Evolutionary conservation across 2,888 invertebrate species (phyloP).

Genomic region (Tillus elongatus): DNA sequence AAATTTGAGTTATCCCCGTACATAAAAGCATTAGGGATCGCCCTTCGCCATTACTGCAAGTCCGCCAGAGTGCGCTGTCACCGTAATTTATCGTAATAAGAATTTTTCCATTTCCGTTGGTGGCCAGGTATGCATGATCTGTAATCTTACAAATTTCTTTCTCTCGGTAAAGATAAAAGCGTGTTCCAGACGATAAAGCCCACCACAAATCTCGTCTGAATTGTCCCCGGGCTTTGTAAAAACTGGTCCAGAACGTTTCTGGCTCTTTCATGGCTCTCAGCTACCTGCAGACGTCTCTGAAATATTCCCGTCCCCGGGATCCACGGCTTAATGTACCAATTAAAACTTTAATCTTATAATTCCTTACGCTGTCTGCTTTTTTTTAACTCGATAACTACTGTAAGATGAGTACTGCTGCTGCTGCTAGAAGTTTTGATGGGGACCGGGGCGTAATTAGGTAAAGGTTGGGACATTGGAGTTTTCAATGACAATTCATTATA

Average conservation of each 20-base stretch:
- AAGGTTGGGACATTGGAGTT: no score
- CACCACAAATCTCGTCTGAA: conserved; percentile 37
- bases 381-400: no score
- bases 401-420: no score
- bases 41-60: conserved; percentile 32
- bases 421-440: no score
- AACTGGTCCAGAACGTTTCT: conserved; percentile 6
- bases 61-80: no score
- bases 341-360: conserved; percentile 3
- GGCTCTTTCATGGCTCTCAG: background rate
- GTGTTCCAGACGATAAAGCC: conserved; percentile 38
- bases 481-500: no score
- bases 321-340: conserved; percentile 1
- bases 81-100: conserved; percentile 37
- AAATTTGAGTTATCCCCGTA: no score
- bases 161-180: conserved; percentile 33
- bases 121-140: conserved; percentile 34
- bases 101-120: conserved; percentile 30
- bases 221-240: conserved; percentile 26
- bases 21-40: no score
- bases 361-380: no score
- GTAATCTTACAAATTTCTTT: conserved; percentile 39
- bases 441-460: no score
- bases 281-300: background rate
- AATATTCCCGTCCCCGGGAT: background rate